Evolutionary conservation across 2,113 vertebrate species (phyloP), one percentile per base, ranked within the genome.

Genomic region (Hassar affinis): DNA sequence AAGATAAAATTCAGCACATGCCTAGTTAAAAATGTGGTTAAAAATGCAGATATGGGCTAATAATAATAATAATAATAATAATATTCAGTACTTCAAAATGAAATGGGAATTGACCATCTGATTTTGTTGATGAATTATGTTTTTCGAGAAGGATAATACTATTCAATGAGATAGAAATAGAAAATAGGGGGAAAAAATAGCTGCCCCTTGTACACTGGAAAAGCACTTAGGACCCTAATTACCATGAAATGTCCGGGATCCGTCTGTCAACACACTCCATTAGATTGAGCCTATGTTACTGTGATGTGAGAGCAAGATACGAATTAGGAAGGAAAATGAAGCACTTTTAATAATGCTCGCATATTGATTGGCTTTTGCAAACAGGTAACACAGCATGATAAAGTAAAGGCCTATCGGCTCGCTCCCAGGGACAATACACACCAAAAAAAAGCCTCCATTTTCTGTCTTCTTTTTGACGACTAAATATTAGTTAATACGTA

Each of bases 401-500:
- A 84, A 72, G 5, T 20, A 30, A 51, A 38, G 30, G 51, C 30
- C 54, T 71, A 27, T 71, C 3, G n/a, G 47, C 47, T 77, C 18
- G 66, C 69, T 71, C 56, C 15, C 35, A 49, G 71, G 78, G 69
- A 69, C 57, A n/a, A 42, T 59, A 2, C 66, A 59, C 80, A 22
- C 71, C 47, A 33, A 45, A 74, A 79, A 51, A 45, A 59, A 77
- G 68, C 71, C 64, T 27, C 57, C 62, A 66, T 49, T 45, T 33
- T 38, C 47, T 45, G 52, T 38, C 68, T 49, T 84, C 57, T 84
- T 82, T 84, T 82, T 83, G 72, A 79, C 62, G 87, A 89, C 87
- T 91, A 85, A 88, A 88, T 89, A 88, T 91, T 90, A 87, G 89
- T 69, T 82, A 88, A 92, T 85, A 89, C 47, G 83, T 84, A 89